These are phyloP conservation scores for Acanthis flammea DNA, from an alignment of 2,797 vertebrate species.

Conservation along the genomic window DNA sequence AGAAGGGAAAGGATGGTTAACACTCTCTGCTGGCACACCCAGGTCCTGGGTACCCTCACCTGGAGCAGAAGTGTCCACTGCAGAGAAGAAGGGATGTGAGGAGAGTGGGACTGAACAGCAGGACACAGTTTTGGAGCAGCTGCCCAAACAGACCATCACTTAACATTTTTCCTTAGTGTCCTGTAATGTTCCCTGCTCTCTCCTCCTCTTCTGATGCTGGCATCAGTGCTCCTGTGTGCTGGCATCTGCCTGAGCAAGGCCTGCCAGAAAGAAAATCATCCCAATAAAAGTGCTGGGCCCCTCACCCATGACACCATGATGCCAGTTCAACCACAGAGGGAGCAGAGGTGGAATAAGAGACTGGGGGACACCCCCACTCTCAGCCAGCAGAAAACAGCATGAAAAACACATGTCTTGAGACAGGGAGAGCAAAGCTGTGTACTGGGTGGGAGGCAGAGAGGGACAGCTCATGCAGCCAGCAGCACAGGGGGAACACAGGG, in stretches of 20 bases:
- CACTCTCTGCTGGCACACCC: neutral
- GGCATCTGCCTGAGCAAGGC: neutral
- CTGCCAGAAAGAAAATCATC: neutral
- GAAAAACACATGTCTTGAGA: neutral
- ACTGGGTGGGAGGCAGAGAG: neutral
- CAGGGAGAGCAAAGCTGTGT: neutral
- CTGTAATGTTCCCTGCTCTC: rapidly evolving
- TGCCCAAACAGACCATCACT: neutral
- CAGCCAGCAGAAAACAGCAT: neutral
- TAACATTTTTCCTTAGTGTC: neutral
- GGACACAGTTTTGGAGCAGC: neutral
- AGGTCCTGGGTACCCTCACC: neutral
- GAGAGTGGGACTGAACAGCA: rapidly evolving
- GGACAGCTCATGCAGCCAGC: neutral
- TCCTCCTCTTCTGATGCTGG: neutral
- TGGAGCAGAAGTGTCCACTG: neutral
- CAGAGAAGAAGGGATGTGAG: neutral
- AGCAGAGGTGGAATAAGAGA: neutral
- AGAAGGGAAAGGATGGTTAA: neutral
- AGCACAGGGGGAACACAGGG: rapidly evolving
- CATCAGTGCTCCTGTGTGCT: neutral
- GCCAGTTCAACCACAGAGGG: neutral
- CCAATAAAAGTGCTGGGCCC: neutral
- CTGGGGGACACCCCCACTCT: no score
- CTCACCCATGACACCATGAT: rapidly evolving